Conservation (phyloP, 2,888 invertebrate species). For the Epirrita christyi region DNA sequence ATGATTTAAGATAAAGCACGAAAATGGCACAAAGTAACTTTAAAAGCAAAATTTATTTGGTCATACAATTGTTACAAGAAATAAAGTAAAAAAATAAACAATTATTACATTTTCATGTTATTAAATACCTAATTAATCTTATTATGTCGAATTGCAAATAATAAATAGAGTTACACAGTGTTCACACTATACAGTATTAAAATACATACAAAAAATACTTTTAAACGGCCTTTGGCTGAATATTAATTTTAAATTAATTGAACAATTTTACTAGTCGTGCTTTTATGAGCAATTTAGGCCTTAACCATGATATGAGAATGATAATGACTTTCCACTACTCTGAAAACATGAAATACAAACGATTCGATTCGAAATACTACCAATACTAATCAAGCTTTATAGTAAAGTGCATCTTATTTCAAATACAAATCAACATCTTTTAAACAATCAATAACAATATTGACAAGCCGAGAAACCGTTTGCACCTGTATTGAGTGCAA, state of each 20-base stretch:
- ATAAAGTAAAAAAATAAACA: neutral
- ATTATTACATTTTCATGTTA: neutral
- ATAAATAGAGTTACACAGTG: neutral
- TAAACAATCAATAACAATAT: neutral
- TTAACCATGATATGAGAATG: conserved; percentile 48
- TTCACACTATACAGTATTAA: neutral
- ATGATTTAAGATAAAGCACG: conserved; percentile 17
- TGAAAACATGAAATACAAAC: conserved; percentile 10
- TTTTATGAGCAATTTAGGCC: conserved; percentile 58
- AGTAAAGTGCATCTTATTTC: neutral
- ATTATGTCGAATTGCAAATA: neutral
- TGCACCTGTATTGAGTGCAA: too few relatives aligned
- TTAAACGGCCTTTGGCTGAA: conserved; percentile 8
- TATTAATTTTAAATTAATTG: conserved; percentile 42
- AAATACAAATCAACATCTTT: neutral
- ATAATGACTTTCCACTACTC: conserved; percentile 12
- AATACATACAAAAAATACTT: neutral
- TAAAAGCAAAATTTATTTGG: conserved; percentile 3
- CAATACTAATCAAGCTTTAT: neutral
- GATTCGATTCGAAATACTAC: neutral
- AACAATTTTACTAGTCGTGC: conserved; percentile 34
- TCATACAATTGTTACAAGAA: too few relatives aligned
- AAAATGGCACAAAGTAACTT: conserved; percentile 35
- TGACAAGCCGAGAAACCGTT: too few relatives aligned
- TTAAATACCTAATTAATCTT: neutral